Evolutionary conservation across 2,113 vertebrate species (phyloP), one percentile per base, ranked within the genome.

Genomic region (Myodes glareolus): DNA sequence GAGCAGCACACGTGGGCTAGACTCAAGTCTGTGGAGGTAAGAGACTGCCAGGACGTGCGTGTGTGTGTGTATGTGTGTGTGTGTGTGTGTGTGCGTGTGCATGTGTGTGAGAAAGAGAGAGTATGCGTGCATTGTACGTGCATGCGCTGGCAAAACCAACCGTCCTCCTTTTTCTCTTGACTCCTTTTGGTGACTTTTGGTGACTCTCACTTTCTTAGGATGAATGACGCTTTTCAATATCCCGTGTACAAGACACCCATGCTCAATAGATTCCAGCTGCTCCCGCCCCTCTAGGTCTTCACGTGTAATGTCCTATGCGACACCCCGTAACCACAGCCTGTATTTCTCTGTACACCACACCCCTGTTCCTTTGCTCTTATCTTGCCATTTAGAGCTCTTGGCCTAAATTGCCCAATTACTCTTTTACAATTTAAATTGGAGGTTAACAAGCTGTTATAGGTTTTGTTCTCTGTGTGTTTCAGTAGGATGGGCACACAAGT

Each of bases 351-450:
- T 31, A 14, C 1, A 76, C 39, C 67, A 36, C 17, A 65, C 55
- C 78, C 23, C 42, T 81, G 25, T 80, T 88, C 23, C 23, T 90
- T 94, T 92, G n/a, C 42, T 78, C 75, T 88, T 90, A 84, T 81
- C 82, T 87, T 89, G 68, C 72, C 55, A 75, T 84, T 47, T 52
- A 87, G 55, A 86, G 21, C 9, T n/a, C 58, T 85, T 87, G n/a
- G 25, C 77, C 58, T 90, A 84, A 93, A 95, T 78, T 93, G 70
- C 73, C 58, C 58, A 55, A 68, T 97, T 94, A 86, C 17, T 96
- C 70, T 81, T 96, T 70, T 86, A 90, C 63, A 88, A 75, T 84
- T 94, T 39, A 92, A 67, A 96, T 91, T 68, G 55, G 85, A 90
- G 92, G 52, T 94, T 90, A 91, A 47, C 47, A 78, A 78, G 82